These are phyloP conservation scores for Epinephelus malabaricus DNA, from an alignment of 2,797 vertebrate genomes.

Conservation along the genomic window DNA sequence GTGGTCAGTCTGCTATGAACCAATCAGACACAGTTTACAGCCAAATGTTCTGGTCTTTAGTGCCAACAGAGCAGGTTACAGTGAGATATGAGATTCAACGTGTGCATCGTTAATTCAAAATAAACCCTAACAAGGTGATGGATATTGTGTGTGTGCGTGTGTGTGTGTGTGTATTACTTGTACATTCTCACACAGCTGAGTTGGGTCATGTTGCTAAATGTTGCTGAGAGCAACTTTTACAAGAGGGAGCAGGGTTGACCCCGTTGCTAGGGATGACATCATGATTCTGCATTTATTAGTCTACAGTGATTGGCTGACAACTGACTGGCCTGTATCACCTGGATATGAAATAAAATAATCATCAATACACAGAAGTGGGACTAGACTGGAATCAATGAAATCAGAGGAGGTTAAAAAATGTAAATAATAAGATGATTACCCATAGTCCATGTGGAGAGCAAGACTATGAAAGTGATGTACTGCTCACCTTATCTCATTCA, in stretches of 20 bases:
- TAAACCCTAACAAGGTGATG: not conserved
- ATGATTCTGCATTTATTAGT: conserved; percentile 1
- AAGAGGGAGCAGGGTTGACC: not conserved
- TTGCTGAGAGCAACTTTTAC: not conserved
- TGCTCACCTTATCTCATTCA: conserved; percentile 18
- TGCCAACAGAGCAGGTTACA: not conserved
- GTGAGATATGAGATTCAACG: conserved; percentile 5
- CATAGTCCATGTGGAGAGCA: conserved; percentile 16
- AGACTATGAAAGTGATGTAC: not conserved
- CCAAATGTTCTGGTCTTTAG: not conserved
- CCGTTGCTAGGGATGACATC: conserved; percentile 23
- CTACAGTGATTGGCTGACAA: conserved; percentile 16
- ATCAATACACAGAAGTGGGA: not conserved
- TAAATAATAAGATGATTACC: not conserved
- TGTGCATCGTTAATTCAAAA: conserved; percentile 3
- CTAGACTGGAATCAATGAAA: not conserved
- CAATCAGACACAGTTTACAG: conserved; percentile 28
- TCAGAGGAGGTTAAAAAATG: not conserved
- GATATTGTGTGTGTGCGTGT: not conserved
- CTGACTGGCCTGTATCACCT: not conserved
- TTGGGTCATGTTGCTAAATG: not conserved
- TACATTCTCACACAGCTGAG: not conserved
- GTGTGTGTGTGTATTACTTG: not conserved
- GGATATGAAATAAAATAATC: conserved; percentile 16
- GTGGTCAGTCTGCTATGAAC: conserved; percentile 42